phyloP scores from a whole-genome alignment of 2,113 vertebrate species.

The Pangasianodon gigas region DNA sequence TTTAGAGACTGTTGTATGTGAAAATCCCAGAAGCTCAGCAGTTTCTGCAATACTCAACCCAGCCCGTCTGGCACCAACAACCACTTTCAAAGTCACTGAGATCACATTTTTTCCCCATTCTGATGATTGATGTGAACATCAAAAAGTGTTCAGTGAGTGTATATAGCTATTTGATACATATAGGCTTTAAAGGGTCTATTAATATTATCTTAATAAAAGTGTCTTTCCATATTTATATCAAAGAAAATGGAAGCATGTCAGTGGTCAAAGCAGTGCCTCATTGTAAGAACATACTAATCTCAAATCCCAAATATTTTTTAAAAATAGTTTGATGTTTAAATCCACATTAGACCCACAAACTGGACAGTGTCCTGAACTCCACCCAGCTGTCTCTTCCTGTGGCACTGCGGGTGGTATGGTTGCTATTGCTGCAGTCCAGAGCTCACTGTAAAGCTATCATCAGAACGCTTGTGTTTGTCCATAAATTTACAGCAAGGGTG shows the following conservation, averaged over 20 bases:
- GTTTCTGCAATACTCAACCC: background rate
- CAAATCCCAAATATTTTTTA: background rate
- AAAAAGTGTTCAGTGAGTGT: background rate
- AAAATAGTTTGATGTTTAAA: background rate
- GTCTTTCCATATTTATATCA: background rate
- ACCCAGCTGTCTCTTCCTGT: conserved; percentile 19
- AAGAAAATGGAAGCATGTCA: background rate
- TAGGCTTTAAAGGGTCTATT: no score
- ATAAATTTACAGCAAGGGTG: conserved; percentile 38
- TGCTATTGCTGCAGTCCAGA: background rate
- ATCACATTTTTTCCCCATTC: background rate
- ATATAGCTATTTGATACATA: no score
- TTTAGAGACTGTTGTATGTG: background rate
- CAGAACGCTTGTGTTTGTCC: conserved; percentile 34
- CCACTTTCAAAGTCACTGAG: background rate
- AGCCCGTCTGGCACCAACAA: background rate
- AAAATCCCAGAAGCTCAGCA: background rate
- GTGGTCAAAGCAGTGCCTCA: background rate
- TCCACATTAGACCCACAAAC: background rate
- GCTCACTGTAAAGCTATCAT: conserved; percentile 36
- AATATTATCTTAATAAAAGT: background rate
- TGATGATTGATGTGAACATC: no score
- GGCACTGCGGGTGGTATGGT: conserved; percentile 24
- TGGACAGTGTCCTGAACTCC: background rate
- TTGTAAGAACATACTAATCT: background rate